Percentiles rank a stretch among this genome's conserved stretches.
phyloP scores from a whole-genome alignment of 2,888 invertebrate genomes.

The Cheilosia urbana region DNA sequence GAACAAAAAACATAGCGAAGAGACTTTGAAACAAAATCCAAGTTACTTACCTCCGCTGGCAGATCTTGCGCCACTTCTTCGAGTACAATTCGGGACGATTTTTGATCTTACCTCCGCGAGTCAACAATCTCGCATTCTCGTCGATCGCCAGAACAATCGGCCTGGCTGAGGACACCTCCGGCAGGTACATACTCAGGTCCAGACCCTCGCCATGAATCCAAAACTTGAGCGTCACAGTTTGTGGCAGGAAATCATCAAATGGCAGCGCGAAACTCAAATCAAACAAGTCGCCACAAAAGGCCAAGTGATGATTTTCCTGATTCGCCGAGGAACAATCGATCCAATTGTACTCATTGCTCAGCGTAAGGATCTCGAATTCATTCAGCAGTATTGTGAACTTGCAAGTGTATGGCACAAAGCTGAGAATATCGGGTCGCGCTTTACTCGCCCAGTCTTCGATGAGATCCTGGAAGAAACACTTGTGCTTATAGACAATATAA shows the following conservation, averaged over 20 bases:
- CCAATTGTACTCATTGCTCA: conserved; percentile 99
- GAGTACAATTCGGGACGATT: conserved; percentile 84
- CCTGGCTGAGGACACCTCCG: conserved; percentile 95
- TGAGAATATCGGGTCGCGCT: conserved; percentile 94
- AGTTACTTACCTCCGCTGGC: conserved; percentile 85
- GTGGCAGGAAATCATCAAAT: conserved; percentile 96
- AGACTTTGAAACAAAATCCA: background rate
- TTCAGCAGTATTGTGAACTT: conserved; percentile 95
- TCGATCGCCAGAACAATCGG: conserved; percentile 93
- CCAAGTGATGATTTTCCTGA: conserved; percentile 97
- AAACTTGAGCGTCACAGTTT: conserved; percentile 94
- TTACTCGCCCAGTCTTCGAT: conserved; percentile 98
- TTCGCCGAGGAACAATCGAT: conserved; percentile 98
- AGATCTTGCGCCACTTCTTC: conserved; percentile 93
- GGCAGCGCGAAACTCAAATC: conserved; percentile 97
- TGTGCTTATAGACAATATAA: conserved; percentile 96
- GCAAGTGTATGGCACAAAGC: conserved; percentile 99
- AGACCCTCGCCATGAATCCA: conserved; percentile 98
- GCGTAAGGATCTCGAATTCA: conserved; percentile 96
- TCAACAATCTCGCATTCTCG: conserved; percentile 93
- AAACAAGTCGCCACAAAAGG: conserved; percentile 96
- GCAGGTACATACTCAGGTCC: conserved; percentile 94
- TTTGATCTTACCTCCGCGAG: conserved; percentile 88
- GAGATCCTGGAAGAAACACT: conserved; percentile 97
- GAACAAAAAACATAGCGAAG: background rate